Evolutionary conservation across 2,888 invertebrate species (phyloP), one percentile per base, ranked within the genome.

Genomic region (Amiota mariae): DNA sequence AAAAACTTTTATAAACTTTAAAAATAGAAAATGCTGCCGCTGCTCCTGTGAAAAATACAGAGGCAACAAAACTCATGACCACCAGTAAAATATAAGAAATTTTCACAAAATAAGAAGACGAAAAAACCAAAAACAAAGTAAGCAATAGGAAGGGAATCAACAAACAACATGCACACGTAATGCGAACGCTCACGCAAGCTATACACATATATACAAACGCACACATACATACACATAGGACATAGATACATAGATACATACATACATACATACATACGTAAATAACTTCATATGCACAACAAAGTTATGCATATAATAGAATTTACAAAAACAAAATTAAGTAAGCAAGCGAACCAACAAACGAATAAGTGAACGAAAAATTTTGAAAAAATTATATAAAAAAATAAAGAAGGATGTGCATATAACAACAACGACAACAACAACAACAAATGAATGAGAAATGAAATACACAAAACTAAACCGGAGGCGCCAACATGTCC

Each of bases 401-500:
- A 54, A 24, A 36, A 36, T 2, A 36, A 36, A 36, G 36, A 36
- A 36, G 36, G 36, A 36, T 36, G 36, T 36, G 2, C 36, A 36
- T 2, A 24, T 3, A 36, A 36, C 36, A 24, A 24, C 24, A 36
- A 36, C 36, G 6, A 36, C 2, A 36, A 36, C 36, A 36, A 6
- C 61, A 24, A 0, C 18, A 48, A 54, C 72, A 59, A 54, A 47
- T 49, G 20, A 18, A 70, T n/a, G 63, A 54, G 49, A 73, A 73
- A 64, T 64, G 75, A 79, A 36, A 36, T 36, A 36, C 36, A 36
- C 36, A 36, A 36, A 81, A 81, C 80, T 81, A 84, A 87, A 84
- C 82, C 82, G 82, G 84, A 87, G 88, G 87, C 87, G 88, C 87
- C 88, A 87, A 85, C 85, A 86, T 87, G 87, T 87, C 87, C 87